These are phyloP conservation scores for Villa cingulata DNA, from an alignment of 2,888 invertebrate species.

Conservation along the genomic window DNA sequence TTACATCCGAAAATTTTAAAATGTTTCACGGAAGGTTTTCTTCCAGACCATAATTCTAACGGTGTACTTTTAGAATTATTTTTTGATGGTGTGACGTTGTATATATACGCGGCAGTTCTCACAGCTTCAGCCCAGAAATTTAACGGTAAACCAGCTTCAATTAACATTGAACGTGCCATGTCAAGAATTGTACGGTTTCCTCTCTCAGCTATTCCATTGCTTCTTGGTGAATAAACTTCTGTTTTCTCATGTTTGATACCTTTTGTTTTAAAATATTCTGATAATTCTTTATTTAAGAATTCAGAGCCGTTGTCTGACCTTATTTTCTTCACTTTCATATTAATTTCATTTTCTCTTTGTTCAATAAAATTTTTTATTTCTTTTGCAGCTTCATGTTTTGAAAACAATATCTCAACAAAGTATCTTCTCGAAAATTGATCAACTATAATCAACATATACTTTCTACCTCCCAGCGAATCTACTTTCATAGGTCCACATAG, in stretches of 20 bases:
- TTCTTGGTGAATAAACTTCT: slow-evolving; percentile 14
- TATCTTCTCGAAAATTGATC: slow-evolving; percentile 5
- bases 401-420: slow-evolving; percentile 8
- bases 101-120: slow-evolving; percentile 12
- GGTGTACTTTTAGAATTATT: not conserved
- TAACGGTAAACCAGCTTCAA: slow-evolving; percentile 14
- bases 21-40: not conserved
- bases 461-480: too few relatives aligned
- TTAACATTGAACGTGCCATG: slow-evolving; percentile 17
- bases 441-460: not conserved
- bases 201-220: slow-evolving; percentile 18
- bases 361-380: slow-evolving; percentile 14
- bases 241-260: slow-evolving; percentile 17
- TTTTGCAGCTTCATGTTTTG: slow-evolving; percentile 13
- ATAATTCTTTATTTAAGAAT: slow-evolving; percentile 13
- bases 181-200: slow-evolving; percentile 17
- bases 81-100: slow-evolving; percentile 5
- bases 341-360: slow-evolving; percentile 5
- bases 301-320: slow-evolving; percentile 19
- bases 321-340: slow-evolving; percentile 9
- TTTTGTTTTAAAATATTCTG: slow-evolving; percentile 12
- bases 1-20: not conserved
- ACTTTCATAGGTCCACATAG: too few relatives aligned
- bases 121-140: slow-evolving; percentile 21
- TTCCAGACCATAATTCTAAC: not conserved